These are phyloP conservation scores for Argya squamiceps DNA, from an alignment of 2,797 vertebrate species.

Conservation along the genomic window DNA sequence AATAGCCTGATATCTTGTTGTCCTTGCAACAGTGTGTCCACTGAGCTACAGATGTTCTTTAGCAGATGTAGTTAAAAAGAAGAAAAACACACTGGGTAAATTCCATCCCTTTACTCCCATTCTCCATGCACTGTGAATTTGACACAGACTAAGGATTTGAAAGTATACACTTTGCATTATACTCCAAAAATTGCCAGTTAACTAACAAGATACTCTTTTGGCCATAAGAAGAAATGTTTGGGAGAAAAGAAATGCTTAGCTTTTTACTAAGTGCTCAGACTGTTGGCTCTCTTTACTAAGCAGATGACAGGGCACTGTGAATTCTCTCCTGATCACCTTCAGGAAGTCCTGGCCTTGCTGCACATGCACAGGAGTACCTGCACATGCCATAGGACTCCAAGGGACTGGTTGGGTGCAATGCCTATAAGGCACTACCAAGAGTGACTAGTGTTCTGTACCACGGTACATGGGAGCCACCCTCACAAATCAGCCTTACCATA, in stretches of 20 bases:
- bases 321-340: not conserved
- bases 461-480: accelerated
- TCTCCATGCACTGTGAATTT: not conserved
- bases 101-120: not conserved
- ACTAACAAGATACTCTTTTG: not conserved
- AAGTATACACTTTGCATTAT: not conserved
- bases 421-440: not conserved
- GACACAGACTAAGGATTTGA: not conserved
- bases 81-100: not conserved
- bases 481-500: not conserved
- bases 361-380: not conserved
- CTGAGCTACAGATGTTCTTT: not conserved
- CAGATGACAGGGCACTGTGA: not conserved
- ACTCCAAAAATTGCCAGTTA: not conserved
- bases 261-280: not conserved
- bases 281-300: not conserved
- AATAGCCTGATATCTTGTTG: not conserved
- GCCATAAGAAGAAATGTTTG: not conserved
- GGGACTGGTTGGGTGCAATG: not conserved
- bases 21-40: not conserved
- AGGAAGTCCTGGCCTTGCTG: not conserved
- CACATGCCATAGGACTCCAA: not conserved
- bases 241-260: not conserved
- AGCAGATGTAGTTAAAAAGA: not conserved
- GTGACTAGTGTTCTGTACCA: not conserved